A percentile compares a stretch with the other conserved stretches of the same genome.
phyloP scores from a whole-genome alignment of 2,113 vertebrate species.

The Actenoides lindsayi region DNA sequence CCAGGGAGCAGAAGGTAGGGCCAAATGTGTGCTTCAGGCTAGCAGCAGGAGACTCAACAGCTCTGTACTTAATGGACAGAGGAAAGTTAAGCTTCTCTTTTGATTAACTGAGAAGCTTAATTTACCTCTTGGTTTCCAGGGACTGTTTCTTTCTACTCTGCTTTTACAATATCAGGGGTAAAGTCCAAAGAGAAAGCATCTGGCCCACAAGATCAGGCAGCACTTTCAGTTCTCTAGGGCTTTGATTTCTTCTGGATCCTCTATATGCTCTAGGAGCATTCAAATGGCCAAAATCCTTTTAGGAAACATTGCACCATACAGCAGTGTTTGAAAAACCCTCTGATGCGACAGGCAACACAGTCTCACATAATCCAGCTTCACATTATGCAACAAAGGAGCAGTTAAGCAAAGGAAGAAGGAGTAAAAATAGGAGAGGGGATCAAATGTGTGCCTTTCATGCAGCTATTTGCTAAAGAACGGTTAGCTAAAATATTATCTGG shows the following conservation, averaged over 20 bases:
- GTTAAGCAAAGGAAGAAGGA: neutral
- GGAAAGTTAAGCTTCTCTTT: neutral
- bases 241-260: neutral
- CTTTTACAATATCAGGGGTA: neutral
- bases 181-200: neutral
- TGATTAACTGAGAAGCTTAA: neutral
- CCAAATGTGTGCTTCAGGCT: neutral
- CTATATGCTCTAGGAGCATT: neutral
- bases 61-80: neutral
- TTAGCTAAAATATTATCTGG: neutral
- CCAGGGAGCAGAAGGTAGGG: neutral
- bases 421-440: neutral
- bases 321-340: neutral
- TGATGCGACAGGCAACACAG: neutral
- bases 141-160: neutral
- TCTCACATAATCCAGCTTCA: neutral
- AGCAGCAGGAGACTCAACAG: neutral
- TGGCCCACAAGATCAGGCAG: neutral
- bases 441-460: neutral
- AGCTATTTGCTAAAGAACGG: neutral
- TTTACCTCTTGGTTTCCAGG: neutral
- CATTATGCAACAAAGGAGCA: neutral
- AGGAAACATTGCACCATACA: neutral
- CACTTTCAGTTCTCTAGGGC: neutral
- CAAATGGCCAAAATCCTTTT: neutral